Conservation (phyloP, 2,888 invertebrate species). For the Spisula subtruncata region DNA sequence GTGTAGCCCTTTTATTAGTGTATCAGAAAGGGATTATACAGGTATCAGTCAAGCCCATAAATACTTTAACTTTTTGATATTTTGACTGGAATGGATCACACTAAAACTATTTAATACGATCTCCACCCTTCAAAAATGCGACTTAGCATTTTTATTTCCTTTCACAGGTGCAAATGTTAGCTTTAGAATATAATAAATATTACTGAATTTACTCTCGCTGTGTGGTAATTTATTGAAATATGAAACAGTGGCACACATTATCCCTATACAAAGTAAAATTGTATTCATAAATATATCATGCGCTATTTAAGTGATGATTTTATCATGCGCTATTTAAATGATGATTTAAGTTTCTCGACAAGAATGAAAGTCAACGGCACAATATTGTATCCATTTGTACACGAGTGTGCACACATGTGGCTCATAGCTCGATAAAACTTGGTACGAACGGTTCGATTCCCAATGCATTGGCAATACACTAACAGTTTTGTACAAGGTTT, state of each 20-base stretch:
- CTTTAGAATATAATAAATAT: neutral
- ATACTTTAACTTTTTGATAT: neutral
- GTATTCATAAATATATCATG: neutral
- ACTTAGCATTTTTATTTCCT: neutral
- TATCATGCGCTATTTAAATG: neutral
- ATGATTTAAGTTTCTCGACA: neutral
- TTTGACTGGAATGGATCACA: neutral
- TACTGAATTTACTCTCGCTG: neutral
- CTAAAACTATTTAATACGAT: neutral
- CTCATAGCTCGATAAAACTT: too few species aligned
- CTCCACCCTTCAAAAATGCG: neutral
- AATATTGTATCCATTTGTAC: too few species aligned
- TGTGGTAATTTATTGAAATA: neutral
- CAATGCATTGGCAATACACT: too few species aligned
- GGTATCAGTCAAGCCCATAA: neutral
- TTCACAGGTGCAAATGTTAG: constrained; percentile 9
- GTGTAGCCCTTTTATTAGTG: constrained; percentile 22
- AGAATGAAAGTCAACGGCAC: too few species aligned
- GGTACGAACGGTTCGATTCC: too few species aligned
- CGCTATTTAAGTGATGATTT: neutral
- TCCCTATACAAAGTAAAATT: neutral
- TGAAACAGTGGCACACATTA: neutral
- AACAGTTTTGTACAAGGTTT: too few species aligned
- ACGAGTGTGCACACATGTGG: too few species aligned
- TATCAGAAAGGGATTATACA: neutral